A percentile compares a stretch with the other conserved stretches of the same genome.
phyloP scores from a whole-genome alignment of 2,888 invertebrate species.

The Mimachlamys varia region DNA sequence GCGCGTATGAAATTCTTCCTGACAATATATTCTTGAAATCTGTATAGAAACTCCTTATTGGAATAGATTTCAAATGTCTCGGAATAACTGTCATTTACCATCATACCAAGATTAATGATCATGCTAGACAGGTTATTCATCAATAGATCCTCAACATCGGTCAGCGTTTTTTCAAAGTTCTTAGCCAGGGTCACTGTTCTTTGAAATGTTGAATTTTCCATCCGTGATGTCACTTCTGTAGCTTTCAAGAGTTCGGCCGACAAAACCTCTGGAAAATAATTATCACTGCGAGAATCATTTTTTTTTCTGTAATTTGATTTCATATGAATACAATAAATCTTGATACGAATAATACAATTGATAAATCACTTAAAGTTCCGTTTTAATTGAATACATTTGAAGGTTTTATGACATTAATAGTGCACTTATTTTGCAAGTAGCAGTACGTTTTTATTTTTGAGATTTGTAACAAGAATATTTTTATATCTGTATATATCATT shows the following conservation, averaged over 20 bases:
- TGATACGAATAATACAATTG: no score
- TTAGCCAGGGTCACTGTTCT: constrained; percentile 44
- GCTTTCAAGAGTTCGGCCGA: constrained; percentile 45
- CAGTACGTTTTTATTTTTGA: no score
- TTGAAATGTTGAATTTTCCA: constrained; percentile 56
- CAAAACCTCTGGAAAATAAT: constrained; percentile 44
- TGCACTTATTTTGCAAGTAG: no score
- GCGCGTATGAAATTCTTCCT: constrained; percentile 68
- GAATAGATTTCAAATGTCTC: constrained; percentile 49
- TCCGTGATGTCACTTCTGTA: constrained; percentile 63
- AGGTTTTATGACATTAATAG: no score
- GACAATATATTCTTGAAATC: constrained; percentile 62
- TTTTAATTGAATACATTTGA: no score
- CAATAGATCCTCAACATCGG: constrained; percentile 42
- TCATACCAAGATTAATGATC: constrained; percentile 46
- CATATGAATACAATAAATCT: no score
- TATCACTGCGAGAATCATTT: no score
- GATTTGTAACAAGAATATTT: no score
- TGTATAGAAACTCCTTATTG: constrained; percentile 55
- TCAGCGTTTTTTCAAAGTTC: constrained; percentile 38
- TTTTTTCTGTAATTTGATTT: no score
- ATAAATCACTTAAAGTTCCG: no score
- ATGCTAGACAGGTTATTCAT: constrained; percentile 45
- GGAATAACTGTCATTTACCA: constrained; percentile 42
- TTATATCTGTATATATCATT: no score